A percentile compares a stretch with the other conserved stretches of the same genome.
Evolutionary conservation across 1,140 invertebrate species (phyloP).

Genomic region (Oscheius sp.): DNA sequence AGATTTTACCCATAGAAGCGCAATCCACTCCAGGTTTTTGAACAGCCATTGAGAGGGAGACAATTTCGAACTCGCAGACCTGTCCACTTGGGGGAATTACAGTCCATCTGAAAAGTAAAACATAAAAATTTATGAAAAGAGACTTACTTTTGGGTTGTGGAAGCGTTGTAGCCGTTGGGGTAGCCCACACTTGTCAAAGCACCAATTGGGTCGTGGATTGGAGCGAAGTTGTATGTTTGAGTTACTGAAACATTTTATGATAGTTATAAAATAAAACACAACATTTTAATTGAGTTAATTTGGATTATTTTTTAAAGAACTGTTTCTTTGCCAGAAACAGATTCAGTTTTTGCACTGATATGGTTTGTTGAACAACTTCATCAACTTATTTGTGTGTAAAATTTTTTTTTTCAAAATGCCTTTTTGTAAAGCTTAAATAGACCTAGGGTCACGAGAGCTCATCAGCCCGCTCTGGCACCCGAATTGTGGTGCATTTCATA

Average conservation of each 20-base stretch:
- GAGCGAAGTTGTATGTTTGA: constrained; percentile 43
- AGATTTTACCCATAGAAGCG: not conserved
- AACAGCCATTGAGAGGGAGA: constrained; percentile 7
- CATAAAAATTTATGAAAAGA: not conserved
- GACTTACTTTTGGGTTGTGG: constrained; percentile 36
- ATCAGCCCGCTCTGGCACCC: too few species aligned
- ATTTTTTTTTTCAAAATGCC: too few species aligned
- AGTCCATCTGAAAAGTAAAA: constrained; percentile 34
- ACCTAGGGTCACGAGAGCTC: too few species aligned
- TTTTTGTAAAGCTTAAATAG: too few species aligned
- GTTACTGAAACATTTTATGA: not conserved
- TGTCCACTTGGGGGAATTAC: constrained; percentile 42
- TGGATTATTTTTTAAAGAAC: too few species aligned
- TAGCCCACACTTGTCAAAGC: constrained; percentile 44
- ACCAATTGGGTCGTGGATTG: constrained; percentile 43
- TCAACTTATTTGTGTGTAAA: too few species aligned
- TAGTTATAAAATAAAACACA: too few species aligned
- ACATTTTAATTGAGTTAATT: not conserved
- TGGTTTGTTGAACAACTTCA: too few species aligned
- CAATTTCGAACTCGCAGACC: constrained; percentile 32
- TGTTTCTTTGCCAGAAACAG: too few species aligned
- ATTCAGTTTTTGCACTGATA: too few species aligned
- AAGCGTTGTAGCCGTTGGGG: constrained; percentile 39
- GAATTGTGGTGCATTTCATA: too few species aligned
- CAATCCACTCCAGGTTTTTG: not conserved